Evolutionary conservation across 1,140 invertebrate species (phyloP), one percentile per base, ranked within the genome.

Genomic region (Drosophila nigromelanica): DNA sequence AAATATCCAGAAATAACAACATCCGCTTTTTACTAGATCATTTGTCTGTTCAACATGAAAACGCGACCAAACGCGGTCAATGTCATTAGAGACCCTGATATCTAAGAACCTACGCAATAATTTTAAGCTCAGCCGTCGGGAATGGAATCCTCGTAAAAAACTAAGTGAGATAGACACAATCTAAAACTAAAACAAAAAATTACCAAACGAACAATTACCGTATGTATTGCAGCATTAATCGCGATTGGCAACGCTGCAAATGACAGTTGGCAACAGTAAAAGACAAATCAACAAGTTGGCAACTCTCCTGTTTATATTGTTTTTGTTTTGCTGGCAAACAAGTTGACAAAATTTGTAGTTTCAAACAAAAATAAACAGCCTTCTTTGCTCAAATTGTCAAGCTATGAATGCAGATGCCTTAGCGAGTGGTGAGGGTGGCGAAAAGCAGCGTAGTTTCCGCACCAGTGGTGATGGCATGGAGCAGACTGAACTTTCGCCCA

Each of bases 381-480:
- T 47, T 40, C 39, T 12, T 42, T 47, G 61, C 35, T 37, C 24
- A 67, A 54, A 66, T 15, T 47, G 39, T 43, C 7, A 27, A 51
- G 8, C 40, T 40, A 89, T 87, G 82, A 68, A 89, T 21, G 7
- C 63, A 14, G 66, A 68, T 21, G 40, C 51, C 10, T 21, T 45
- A 50, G 21, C 8, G 8, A 40, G 21, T 24, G 21, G 2, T 24
- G 21, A 24, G 27, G 27, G 1, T 27, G 27, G 27, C 27, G 27
- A 27, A 5, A 27, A 27, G 27, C 5, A 5, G 27, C 27, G 6
- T 1, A 27, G 0, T 27, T 27, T 3, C 27, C 27, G 27, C 27
- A 27, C 27, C 27, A 27, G 93, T 45, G 94, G 94, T 1, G 94
- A 94, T 91, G 94, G 94, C 35, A 94, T 94, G 93, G 94, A 94